Percentiles rank a stretch among this genome's conserved stretches.
phyloP scores from a whole-genome alignment of 2,113 vertebrate genomes.

The Pseudorhombus dupliciocellatus region DNA sequence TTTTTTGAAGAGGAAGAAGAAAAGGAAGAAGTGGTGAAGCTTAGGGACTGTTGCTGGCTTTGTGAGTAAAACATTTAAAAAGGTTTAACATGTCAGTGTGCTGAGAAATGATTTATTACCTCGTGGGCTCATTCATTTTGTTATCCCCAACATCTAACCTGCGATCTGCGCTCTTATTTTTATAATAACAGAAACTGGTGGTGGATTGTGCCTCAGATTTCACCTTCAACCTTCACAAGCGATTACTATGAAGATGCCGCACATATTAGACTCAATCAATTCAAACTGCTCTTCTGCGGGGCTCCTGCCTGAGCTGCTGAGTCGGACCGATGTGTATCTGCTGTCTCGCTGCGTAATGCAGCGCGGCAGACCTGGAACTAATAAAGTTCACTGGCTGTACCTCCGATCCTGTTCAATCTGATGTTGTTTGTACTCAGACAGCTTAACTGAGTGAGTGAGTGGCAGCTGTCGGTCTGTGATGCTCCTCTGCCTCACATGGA shows the following conservation, averaged over 20 bases:
- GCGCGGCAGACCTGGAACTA: background rate
- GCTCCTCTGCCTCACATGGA: background rate
- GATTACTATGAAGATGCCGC: background rate
- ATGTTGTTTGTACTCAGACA: conserved; percentile 2
- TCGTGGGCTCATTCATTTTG: background rate
- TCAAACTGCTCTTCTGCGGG: background rate
- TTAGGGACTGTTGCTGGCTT: background rate
- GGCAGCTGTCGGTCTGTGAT: conserved; percentile 31
- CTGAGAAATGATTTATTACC: background rate
- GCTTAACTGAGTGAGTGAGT: conserved; percentile 26
- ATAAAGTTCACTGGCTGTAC: conserved; percentile 15
- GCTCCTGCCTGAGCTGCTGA: conserved; percentile 23
- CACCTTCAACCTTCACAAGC: background rate
- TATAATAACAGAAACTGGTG: background rate
- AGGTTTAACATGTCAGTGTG: background rate
- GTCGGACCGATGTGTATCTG: conserved; percentile 30
- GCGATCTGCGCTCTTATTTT: too few relatives aligned
- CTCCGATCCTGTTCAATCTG: background rate
- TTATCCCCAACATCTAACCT: too few relatives aligned
- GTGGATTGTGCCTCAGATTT: background rate
- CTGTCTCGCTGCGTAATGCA: conserved; percentile 12
- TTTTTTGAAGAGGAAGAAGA: background rate
- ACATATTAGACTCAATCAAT: background rate
- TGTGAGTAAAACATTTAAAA: background rate
- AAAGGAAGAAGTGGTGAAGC: background rate